Percentiles rank a stretch among this genome's conserved stretches.
These are phyloP conservation scores for Cryptotis parvus DNA, from an alignment of 2,113 vertebrate species.

Conservation along the genomic window DNA sequence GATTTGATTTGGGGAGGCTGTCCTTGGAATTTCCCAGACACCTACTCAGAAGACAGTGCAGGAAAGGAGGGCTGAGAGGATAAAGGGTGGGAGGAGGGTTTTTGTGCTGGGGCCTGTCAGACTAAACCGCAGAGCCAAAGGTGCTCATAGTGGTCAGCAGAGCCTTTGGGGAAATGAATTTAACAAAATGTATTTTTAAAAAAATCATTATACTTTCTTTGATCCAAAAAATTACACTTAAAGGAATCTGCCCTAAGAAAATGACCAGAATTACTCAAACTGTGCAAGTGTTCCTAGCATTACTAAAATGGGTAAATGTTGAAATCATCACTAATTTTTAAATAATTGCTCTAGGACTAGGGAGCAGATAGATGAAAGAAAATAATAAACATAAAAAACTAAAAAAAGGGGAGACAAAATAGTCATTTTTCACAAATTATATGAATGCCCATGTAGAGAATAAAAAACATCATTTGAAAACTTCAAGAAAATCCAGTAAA, in stretches of 20 bases:
- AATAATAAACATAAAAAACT: conserved; percentile 2
- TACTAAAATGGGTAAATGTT: background rate
- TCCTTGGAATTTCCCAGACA: background rate
- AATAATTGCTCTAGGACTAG: background rate
- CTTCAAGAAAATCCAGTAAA: conserved; percentile 21
- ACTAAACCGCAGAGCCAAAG: background rate
- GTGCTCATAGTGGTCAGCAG: background rate
- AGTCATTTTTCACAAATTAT: background rate
- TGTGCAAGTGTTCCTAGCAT: background rate
- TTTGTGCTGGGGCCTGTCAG: rapidly evolving
- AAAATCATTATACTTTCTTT: background rate
- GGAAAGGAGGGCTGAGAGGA: background rate
- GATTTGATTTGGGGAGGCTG: background rate
- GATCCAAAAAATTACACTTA: background rate
- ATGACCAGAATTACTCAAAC: background rate
- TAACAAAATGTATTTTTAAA: background rate
- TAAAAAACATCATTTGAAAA: background rate
- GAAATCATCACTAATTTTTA: conserved; percentile 3
- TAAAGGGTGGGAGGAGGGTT: background rate
- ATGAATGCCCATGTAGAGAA: background rate
- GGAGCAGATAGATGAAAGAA: background rate
- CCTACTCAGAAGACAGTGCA: background rate
- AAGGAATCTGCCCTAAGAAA: conserved; percentile 3
- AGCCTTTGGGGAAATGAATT: background rate
- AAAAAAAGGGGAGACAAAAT: background rate